phyloP scores from a whole-genome alignment of 2,113 vertebrate species.

The Neotoma lepida region DNA sequence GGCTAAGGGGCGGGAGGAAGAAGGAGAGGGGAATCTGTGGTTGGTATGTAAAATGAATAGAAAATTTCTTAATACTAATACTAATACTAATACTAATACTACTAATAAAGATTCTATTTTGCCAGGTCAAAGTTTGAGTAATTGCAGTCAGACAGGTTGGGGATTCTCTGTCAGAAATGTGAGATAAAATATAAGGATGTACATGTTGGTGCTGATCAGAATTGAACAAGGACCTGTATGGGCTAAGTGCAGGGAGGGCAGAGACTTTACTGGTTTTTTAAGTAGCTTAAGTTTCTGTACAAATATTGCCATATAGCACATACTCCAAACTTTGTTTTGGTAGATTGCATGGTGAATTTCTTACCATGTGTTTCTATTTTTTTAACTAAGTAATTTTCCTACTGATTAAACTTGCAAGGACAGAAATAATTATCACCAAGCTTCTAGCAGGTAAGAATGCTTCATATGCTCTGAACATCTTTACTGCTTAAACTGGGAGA shows the following conservation, averaged over 20 bases:
- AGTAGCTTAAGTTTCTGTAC: background rate
- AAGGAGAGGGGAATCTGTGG: too few relatives aligned
- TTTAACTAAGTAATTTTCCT: background rate
- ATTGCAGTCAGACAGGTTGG: background rate
- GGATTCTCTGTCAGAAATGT: background rate
- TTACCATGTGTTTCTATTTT: conserved; percentile 32
- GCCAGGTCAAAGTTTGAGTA: background rate
- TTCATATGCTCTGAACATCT: background rate
- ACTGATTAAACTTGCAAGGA: background rate
- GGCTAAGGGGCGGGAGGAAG: too few relatives aligned
- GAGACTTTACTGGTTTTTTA: background rate
- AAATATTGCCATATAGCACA: background rate
- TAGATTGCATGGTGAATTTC: background rate
- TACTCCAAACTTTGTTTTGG: background rate
- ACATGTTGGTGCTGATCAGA: background rate
- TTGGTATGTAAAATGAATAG: too few relatives aligned
- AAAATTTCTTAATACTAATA: too few relatives aligned
- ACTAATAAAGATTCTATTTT: background rate
- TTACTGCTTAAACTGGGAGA: background rate
- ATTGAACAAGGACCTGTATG: background rate
- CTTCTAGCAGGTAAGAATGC: background rate
- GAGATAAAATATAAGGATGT: background rate
- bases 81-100: too few relatives aligned
- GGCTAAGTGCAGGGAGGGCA: background rate
- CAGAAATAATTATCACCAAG: background rate